Conservation (phyloP, 2,888 invertebrate genomes). For the Mimas tiliae region DNA sequence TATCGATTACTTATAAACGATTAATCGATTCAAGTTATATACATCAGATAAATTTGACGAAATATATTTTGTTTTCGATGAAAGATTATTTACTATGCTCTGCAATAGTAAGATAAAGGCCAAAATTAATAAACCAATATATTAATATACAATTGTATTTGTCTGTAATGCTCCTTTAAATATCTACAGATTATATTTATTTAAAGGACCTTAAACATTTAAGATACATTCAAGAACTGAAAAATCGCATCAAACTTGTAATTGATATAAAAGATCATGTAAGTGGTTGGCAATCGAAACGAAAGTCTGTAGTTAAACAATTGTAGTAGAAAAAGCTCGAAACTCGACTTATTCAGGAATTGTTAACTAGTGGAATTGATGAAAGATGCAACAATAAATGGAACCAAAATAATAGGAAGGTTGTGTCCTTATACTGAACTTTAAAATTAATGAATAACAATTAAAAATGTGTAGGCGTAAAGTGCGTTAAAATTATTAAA, state of each 20-base stretch:
- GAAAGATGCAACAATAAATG: constrained; percentile 61
- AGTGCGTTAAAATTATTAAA: not conserved
- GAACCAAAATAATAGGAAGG: constrained; percentile 60
- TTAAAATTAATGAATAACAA: constrained; percentile 27
- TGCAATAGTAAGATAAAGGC: too few relatives aligned
- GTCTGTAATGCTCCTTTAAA: too few relatives aligned
- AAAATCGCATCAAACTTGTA: not conserved
- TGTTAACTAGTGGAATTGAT: constrained; percentile 76
- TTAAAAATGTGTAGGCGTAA: constrained; percentile 21
- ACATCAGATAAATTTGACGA: too few relatives aligned
- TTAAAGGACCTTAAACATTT: too few relatives aligned
- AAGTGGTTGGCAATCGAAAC: not conserved
- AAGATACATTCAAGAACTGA: too few relatives aligned
- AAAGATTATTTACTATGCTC: too few relatives aligned
- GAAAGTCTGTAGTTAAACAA: constrained; percentile 40
- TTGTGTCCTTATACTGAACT: constrained; percentile 28
- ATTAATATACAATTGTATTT: too few relatives aligned
- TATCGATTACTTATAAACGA: constrained; percentile 3
- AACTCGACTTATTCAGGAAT: constrained; percentile 53
- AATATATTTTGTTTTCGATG: too few relatives aligned
- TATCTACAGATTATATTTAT: too few relatives aligned
- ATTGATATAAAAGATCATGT: constrained; percentile 8
- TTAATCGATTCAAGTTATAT: too few relatives aligned
- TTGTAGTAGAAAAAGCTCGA: constrained; percentile 37
- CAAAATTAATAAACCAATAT: too few relatives aligned